A percentile compares a stretch with the other conserved stretches of the same genome.
Evolutionary conservation across 1,140 invertebrate species (phyloP).

Genomic region (Zaprionus capensis): DNA sequence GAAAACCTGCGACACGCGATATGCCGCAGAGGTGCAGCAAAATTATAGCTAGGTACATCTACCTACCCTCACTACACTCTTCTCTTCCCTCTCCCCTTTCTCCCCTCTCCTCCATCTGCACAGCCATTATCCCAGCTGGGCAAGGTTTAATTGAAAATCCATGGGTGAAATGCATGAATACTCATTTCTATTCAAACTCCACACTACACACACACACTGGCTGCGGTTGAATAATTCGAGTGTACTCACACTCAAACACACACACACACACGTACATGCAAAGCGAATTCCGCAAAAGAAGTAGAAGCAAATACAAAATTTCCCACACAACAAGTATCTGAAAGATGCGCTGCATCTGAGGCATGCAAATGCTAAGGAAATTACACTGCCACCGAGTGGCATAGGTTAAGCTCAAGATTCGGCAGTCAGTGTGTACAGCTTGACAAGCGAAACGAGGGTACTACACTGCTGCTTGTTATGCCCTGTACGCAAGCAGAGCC

Average conservation of each 20-base stretch:
- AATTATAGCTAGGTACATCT: constrained; percentile 2
- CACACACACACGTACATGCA: constrained; percentile 30
- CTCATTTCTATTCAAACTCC: constrained; percentile 56
- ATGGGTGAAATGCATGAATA: constrained; percentile 51
- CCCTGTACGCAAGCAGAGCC: not conserved
- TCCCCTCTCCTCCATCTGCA: not conserved
- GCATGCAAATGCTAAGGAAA: constrained; percentile 69
- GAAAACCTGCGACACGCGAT: constrained; percentile 63
- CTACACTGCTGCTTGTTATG: constrained; percentile 10
- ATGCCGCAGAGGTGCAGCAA: constrained; percentile 23
- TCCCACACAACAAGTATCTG: constrained; percentile 73
- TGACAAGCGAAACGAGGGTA: constrained; percentile 29
- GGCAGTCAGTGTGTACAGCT: constrained; percentile 25
- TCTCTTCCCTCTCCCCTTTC: not conserved
- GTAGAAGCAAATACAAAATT: constrained; percentile 46
- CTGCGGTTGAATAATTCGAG: constrained; percentile 41
- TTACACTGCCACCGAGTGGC: constrained; percentile 18
- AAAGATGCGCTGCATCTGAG: constrained; percentile 58
- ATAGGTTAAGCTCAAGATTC: constrained; percentile 28
- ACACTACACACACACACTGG: constrained; percentile 23
- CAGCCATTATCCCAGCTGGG: constrained; percentile 23
- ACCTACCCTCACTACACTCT: not conserved
- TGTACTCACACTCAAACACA: not conserved
- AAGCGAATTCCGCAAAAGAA: constrained; percentile 40
- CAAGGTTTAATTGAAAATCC: constrained; percentile 64